Percentiles rank a stretch among this genome's conserved stretches.
These are phyloP conservation scores for Andrena chrysosceles DNA, from an alignment of 2,888 invertebrate species.

Conservation along the genomic window DNA sequence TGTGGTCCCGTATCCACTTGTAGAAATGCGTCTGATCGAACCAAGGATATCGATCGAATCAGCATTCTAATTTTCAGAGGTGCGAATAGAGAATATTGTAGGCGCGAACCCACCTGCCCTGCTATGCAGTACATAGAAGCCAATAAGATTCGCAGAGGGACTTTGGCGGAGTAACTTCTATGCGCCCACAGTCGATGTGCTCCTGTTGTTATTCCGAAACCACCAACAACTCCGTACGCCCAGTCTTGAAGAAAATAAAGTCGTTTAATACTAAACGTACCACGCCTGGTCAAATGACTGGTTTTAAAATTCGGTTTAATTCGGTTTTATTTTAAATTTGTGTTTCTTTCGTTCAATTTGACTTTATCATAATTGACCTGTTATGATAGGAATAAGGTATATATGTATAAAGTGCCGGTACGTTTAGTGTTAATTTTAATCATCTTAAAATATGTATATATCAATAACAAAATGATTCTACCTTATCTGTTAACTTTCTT, in stretches of 20 bases:
- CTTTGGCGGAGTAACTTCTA: slow-evolving; percentile 92
- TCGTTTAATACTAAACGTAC: background rate
- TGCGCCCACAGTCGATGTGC: slow-evolving; percentile 98
- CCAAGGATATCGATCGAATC: background rate
- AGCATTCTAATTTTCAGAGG: background rate
- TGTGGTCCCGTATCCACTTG: slow-evolving; percentile 86
- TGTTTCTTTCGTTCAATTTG: too few relatives aligned
- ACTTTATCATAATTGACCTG: too few relatives aligned
- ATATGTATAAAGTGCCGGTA: too few relatives aligned
- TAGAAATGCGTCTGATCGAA: slow-evolving; percentile 77
- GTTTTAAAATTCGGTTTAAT: too few relatives aligned
- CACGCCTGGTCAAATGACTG: too few relatives aligned
- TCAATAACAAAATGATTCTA: too few relatives aligned
- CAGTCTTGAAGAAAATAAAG: slow-evolving; percentile 60
- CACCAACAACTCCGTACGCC: slow-evolving; percentile 70
- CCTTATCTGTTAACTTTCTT: too few relatives aligned
- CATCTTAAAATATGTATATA: too few relatives aligned
- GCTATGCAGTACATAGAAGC: slow-evolving; percentile 94
- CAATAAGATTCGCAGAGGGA: slow-evolving; percentile 90
- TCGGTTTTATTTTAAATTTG: too few relatives aligned
- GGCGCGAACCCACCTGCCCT: slow-evolving; percentile 90
- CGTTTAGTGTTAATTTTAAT: too few relatives aligned
- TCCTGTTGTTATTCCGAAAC: slow-evolving; percentile 94
- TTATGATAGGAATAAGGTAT: too few relatives aligned
- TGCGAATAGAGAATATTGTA: too few relatives aligned